Percentiles rank a stretch among this genome's conserved stretches.
These are phyloP conservation scores for Psittacara wagleri DNA, from an alignment of 2,113 vertebrate species.

Conservation along the genomic window DNA sequence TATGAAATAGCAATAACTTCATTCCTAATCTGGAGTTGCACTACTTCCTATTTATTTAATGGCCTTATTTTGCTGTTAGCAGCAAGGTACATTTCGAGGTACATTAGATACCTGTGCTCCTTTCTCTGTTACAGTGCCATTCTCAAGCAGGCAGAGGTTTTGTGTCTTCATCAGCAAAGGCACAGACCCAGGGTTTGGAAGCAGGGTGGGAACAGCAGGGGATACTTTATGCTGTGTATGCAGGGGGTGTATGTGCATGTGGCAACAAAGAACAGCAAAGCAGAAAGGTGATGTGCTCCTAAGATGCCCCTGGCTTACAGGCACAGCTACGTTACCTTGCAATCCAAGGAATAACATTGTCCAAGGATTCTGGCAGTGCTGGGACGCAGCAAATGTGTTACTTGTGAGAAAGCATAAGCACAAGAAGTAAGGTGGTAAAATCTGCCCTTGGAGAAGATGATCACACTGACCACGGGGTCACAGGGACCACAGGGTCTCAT, in stretches of 20 bases:
- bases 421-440: not conserved
- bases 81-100: slow-evolving; percentile 25
- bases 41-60: slow-evolving; percentile 40
- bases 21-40: slow-evolving; percentile 43
- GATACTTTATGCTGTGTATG: rapidly evolving
- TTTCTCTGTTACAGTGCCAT: not conserved
- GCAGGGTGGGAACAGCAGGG: not conserved
- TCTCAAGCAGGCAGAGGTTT: not conserved
- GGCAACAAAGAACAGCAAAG: not conserved
- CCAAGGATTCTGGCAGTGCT: not conserved
- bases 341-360: not conserved
- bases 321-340: not conserved
- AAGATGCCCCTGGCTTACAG: not conserved
- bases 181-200: not conserved
- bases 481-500: not conserved
- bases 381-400: not conserved
- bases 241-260: rapidly evolving
- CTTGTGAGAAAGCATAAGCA: not conserved
- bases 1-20: slow-evolving; percentile 16
- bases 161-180: not conserved
- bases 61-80: slow-evolving; percentile 16
- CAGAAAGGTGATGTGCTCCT: not conserved
- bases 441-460: not conserved
- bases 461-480: too few relatives aligned
- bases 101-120: slow-evolving; percentile 29